Base-by-base conservation (phyloP, 2,797 vertebrate species). In the Takifugu ocellatus region DNA sequence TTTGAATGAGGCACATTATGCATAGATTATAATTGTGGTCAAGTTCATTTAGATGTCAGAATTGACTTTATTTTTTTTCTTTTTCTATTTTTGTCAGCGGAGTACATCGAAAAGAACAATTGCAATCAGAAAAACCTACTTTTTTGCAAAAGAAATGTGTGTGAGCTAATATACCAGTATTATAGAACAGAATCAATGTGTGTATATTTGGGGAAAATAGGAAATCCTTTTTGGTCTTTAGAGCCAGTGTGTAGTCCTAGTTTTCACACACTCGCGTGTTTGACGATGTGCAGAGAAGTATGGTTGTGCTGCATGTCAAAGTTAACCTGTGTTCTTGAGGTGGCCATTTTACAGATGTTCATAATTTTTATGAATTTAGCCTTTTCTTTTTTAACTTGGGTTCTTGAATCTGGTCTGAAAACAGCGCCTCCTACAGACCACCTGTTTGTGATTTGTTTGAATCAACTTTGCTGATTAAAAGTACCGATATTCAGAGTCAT, bases 231-330 rank as follows among this genome's bases (percentile, higher is more conserved):
- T 91, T 89, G 79, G 89, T 90, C 90, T 88, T 84, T 91, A 92
- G 90, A 91, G 86, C 89, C 87, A 84, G 87, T 89, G 90, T 91
- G 84, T 90, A 90, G 88, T 88, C 86, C 80, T 91, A 90, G 88
- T 89, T 88, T 85, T 88, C 81, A 90, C 88, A 93, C 90, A 90
- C 89, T 86, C 72, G 85, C 83, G 89, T 92, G 88, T 91, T 88
- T 87, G 87, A 90, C 61, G 80, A 88, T 92, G 90, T 92, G 90
- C 90, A 90, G 91, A 90, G 84, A 39, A 89, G 89, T 84, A 85
- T 92, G 90, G 85, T 89, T 90, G 90, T 92, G 87, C 90, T 92
- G 92, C 90, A 92, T 93, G 92, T 91, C 88, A 81, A 88, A 90
- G 77, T 91, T 86, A 91, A 83, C 88, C 84, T 88, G 88, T 91